These are phyloP conservation scores for Conger conger DNA, from an alignment of 2,113 vertebrate species.

Conservation along the genomic window DNA sequence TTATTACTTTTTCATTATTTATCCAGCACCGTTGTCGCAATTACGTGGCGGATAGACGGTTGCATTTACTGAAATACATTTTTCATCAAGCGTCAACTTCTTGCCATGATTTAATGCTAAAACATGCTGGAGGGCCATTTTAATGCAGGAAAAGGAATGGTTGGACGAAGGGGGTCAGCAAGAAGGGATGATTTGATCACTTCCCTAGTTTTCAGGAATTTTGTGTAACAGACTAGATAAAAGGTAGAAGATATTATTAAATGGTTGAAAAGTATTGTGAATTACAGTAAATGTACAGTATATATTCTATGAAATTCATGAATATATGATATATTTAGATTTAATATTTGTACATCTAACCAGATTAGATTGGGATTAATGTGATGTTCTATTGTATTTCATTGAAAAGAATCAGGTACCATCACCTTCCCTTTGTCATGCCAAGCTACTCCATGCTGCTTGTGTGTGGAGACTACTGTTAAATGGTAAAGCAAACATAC, in stretches of 20 bases:
- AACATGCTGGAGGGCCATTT: background rate
- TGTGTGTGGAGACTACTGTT: background rate
- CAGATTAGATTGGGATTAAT: background rate
- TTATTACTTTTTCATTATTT: background rate
- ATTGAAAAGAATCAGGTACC: background rate
- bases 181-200: too few species aligned
- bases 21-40: background rate
- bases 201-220: too few species aligned
- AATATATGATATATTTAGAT: background rate
- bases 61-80: too few species aligned
- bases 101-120: background rate
- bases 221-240: too few species aligned
- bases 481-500: too few species aligned
- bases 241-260: background rate
- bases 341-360: background rate
- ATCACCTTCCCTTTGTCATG: background rate
- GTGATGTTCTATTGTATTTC: background rate
- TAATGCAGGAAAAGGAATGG: too few species aligned
- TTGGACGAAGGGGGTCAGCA: too few species aligned
- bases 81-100: too few species aligned
- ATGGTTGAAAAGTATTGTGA: background rate
- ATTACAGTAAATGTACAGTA: background rate
- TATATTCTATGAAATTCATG: too few species aligned
- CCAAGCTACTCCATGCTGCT: background rate
- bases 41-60: background rate